Percentiles rank a stretch among this genome's conserved stretches.
Conservation (phyloP, 2,797 vertebrate genomes). For the Notolabrus celidotus region DNA sequence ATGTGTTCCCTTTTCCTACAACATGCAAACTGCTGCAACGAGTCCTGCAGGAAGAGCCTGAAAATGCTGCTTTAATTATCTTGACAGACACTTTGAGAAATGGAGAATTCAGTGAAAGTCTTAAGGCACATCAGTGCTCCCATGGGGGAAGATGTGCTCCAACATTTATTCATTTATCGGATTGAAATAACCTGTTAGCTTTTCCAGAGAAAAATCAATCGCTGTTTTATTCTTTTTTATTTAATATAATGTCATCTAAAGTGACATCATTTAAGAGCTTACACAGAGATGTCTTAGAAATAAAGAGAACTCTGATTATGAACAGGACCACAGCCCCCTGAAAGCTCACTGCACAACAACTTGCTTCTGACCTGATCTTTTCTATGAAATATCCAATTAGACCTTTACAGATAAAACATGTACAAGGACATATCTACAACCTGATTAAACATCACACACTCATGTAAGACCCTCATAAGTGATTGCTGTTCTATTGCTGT, state of each 20-base stretch:
- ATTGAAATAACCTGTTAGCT: neutral
- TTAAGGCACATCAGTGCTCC: neutral
- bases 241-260: too few relatives aligned
- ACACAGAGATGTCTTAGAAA: neutral
- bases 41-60: slow-evolving; percentile 34
- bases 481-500: slow-evolving; percentile 4
- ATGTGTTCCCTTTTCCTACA: slow-evolving; percentile 46
- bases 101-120: neutral
- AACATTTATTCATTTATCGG: neutral
- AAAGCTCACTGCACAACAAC: neutral
- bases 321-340: neutral
- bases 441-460: slow-evolving; percentile 2
- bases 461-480: neutral
- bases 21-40: slow-evolving; percentile 37
- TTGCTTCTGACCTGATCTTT: neutral
- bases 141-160: neutral
- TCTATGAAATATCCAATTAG: neutral
- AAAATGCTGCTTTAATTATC: slow-evolving; percentile 41
- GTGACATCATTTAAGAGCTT: neutral
- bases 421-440: neutral
- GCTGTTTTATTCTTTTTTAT: neutral
- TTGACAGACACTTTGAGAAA: slow-evolving; percentile 15
- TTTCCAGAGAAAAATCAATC: neutral
- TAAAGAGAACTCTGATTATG: neutral
- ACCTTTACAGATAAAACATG: neutral